phyloP scores from a whole-genome alignment of 2,113 vertebrate species.

The Rutilus rutilus region DNA sequence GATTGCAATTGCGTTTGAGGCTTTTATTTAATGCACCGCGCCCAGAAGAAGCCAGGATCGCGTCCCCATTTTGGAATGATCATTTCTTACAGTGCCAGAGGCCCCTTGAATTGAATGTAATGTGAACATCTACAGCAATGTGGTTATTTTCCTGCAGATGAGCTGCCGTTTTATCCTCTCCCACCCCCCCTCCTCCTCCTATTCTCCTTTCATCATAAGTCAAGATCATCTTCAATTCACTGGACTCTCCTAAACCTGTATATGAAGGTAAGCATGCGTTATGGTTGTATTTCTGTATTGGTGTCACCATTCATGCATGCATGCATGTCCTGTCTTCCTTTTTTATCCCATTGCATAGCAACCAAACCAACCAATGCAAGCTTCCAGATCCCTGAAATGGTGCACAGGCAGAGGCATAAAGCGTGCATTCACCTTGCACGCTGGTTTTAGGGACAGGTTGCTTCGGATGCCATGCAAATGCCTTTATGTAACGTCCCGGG shows the following conservation, averaged over 20 bases:
- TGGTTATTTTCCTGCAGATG: slow-evolving; percentile 40
- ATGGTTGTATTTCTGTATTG: slow-evolving; percentile 11
- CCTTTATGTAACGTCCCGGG: slow-evolving; percentile 15
- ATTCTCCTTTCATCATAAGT: slow-evolving; percentile 18
- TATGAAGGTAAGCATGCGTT: slow-evolving; percentile 54
- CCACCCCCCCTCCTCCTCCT: slow-evolving; percentile 22
- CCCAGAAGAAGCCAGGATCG: not conserved
- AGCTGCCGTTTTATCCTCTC: slow-evolving; percentile 18
- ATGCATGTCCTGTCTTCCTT: slow-evolving; percentile 17
- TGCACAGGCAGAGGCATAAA: slow-evolving; percentile 32
- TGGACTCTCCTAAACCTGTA: slow-evolving; percentile 58
- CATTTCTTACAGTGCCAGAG: slow-evolving; percentile 20
- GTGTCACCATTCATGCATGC: slow-evolving; percentile 30
- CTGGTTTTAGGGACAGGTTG: slow-evolving; percentile 5
- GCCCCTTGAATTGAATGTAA: slow-evolving; percentile 35
- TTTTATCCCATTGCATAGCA: slow-evolving; percentile 38
- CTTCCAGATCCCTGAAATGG: slow-evolving; percentile 27
- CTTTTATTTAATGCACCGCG: not conserved
- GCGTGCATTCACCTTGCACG: slow-evolving; percentile 22
- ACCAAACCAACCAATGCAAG: slow-evolving; percentile 41
- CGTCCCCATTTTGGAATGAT: not conserved
- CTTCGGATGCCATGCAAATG: not conserved
- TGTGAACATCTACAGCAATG: slow-evolving; percentile 42
- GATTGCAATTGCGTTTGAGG: not conserved
- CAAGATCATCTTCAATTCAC: slow-evolving; percentile 41